phyloP scores from a whole-genome alignment of 1,140 invertebrate species.

The Plodia interpunctella region DNA sequence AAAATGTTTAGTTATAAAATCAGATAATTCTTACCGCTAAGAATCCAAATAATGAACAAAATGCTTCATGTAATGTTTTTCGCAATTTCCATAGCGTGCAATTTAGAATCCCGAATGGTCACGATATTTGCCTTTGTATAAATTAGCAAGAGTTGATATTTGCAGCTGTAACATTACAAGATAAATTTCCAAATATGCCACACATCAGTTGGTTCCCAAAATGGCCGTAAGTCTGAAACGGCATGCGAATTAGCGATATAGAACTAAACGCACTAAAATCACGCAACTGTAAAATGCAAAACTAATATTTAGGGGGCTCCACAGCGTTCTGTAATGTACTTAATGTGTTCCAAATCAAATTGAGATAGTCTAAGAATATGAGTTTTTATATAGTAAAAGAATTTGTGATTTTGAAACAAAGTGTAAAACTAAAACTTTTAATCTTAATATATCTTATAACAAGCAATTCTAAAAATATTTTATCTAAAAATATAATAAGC shows the following conservation, averaged over 20 bases:
- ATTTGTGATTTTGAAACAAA: too few relatives aligned
- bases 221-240: neutral
- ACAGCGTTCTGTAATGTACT: neutral
- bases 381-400: too few relatives aligned
- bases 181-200: neutral
- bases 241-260: neutral
- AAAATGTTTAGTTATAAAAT: too few relatives aligned
- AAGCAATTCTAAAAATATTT: too few relatives aligned
- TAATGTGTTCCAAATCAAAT: too few relatives aligned
- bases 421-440: too few relatives aligned
- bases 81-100: neutral
- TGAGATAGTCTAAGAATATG: too few relatives aligned
- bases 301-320: neutral
- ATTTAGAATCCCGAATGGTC: neutral
- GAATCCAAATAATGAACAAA: neutral
- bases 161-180: neutral
- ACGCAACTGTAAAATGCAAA: conserved; percentile 18
- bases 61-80: neutral
- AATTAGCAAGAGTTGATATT: neutral
- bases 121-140: neutral
- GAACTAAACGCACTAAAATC: conserved; percentile 7
- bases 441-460: too few relatives aligned
- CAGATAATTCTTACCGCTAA: too few relatives aligned
- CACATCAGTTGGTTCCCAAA: neutral
- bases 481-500: too few relatives aligned